Evolutionary conservation across 2,113 vertebrate genomes (phyloP).

Genomic region (Odontophorus gujanensis): DNA sequence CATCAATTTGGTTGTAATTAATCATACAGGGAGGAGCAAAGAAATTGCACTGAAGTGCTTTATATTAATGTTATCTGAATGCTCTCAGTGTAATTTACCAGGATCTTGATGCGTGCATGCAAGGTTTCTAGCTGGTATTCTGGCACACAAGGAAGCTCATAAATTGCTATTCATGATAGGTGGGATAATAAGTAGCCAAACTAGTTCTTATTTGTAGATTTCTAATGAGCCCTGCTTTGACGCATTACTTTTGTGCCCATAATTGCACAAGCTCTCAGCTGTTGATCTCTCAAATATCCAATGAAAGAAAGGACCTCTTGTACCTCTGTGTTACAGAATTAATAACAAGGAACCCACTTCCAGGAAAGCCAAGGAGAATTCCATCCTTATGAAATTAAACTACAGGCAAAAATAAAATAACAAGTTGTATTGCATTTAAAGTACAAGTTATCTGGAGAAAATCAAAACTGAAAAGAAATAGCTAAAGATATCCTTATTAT

Average conservation of each 20-base stretch:
- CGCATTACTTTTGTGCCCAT: neutral
- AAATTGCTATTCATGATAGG: neutral
- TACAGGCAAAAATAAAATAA: neutral
- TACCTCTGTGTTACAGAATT: neutral
- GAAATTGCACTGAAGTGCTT: constrained; percentile 73
- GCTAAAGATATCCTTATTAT: neutral
- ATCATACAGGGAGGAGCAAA: constrained; percentile 79
- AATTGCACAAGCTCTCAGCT: neutral
- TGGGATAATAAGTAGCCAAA: neutral
- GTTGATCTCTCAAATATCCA: neutral
- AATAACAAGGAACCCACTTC: neutral
- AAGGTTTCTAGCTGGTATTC: constrained; percentile 50
- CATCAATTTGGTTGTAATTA: constrained; percentile 83
- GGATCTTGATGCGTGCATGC: constrained; percentile 64
- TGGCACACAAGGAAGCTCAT: constrained; percentile 26
- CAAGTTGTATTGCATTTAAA: neutral
- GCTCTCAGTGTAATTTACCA: constrained; percentile 74
- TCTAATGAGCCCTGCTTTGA: neutral
- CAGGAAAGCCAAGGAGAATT: neutral
- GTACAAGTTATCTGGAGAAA: neutral
- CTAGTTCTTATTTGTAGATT: neutral
- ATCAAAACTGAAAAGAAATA: neutral
- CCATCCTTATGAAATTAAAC: neutral
- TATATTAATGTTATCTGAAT: constrained; percentile 78
- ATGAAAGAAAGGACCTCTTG: neutral